Base-by-base conservation (phyloP, 2,888 invertebrate species). In the Acrobasis consociella region DNA sequence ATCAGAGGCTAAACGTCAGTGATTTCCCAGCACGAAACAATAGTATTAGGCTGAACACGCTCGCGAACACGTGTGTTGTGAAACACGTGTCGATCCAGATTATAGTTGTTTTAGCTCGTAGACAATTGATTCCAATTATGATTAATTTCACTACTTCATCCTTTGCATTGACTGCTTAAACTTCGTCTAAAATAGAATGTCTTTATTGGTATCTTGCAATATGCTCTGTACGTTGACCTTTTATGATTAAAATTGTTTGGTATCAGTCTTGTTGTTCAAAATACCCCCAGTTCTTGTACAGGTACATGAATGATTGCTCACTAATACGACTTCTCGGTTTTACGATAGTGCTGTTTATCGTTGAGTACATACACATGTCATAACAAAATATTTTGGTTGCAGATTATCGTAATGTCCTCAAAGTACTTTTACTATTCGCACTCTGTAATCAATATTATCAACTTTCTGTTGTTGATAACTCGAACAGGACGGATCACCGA, bases 111-210 rank as follows among this genome's bases (percentile, higher is more conserved):
- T 55, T 17, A 56, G 42, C 42, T 42, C 22, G 17, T 16, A 5
- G 16, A 9, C 56, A 46, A 56, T 56, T 56, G 42, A 56, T 56
- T 11, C 3, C 17, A 42, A 56, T 56, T 42, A 56, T 42, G 56
- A 17, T 22, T 46, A 55, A 39, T 55, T 16, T 55, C 39, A 16
- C 55, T 55, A n/a, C 15, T 11, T 38, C 53, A 16, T 55, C 39
- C 39, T 16, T 39, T 1, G 46, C 46, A 11, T 46, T n/a, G 46
- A n/a, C 46, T 46, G 13, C 13, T n/a, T 46, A n/a, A 46, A 46
- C 46, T 13, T 31, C 31, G 31, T 7, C 31, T 31, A 7, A 31
- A 31, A 31, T 31, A 31, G 7, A 31, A 31, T 31, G 5, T 7
- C 31, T 22, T 22, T 31, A 31, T 31, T 31, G 31, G 31, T 31